Evolutionary conservation across 2,113 vertebrate genomes (phyloP), one percentile per base, ranked within the genome.

Genomic region (Hyaena hyaena): DNA sequence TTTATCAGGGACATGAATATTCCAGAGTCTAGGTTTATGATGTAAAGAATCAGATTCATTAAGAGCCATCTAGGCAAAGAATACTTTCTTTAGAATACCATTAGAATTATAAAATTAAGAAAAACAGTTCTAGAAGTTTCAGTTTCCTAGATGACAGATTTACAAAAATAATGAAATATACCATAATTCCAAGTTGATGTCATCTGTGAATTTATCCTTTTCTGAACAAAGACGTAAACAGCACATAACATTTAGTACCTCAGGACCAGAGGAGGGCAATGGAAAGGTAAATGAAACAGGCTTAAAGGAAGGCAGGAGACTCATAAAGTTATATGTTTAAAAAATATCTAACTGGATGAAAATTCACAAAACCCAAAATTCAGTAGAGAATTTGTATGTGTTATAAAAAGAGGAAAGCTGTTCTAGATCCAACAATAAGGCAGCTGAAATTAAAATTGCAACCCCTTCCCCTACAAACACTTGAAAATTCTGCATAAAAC

Each of bases 21-120:
- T 94, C 12, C 35, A 69, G 50, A 87, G 45, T 82, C 17, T 66
- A 86, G 14, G 10, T 66, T 31, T 89, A 8, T 53, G 33, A 83
- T 73, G 26, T 0, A 53, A 5, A 26, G 17, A 96, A 81, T 58
- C 14, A 7, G 53, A 50, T 45, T 85, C 11, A 81, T 24, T 90
- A 92, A 87, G 11, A 83, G 3, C 0, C 63, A 53, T 82, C 39
- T 80, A 69, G 43, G 35, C 14, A 84, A 95, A 93, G 2, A 85
- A 87, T 66, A n/a, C 4, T 85, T 69, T 33, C 5, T 97, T 92
- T 83, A 55, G 0, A 93, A 87, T n/a, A 50, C 2, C 33, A 71
- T 45, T 58, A 53, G 3, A 86, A 65, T 91, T 53, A 79, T 9
- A 96, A 90, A 95, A n/a, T 89, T 92, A 92, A 74, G 21, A 92